A percentile compares a stretch with the other conserved stretches of the same genome.
Evolutionary conservation across 2,797 vertebrate genomes (phyloP).

Genomic region (Intellagama lesueurii): DNA sequence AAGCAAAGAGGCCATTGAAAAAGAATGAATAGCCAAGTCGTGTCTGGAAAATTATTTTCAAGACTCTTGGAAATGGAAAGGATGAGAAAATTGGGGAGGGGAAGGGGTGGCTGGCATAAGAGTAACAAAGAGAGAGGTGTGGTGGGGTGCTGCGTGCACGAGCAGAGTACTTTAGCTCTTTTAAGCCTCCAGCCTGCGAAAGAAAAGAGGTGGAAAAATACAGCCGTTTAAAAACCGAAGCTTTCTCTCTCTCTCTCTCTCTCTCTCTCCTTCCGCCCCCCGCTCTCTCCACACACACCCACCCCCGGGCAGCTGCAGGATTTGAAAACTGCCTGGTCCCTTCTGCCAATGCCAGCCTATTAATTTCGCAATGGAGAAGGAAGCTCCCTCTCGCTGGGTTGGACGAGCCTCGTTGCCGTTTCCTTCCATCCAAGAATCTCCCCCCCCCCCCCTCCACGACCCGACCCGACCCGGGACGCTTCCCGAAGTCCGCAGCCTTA

Average conservation of each 20-base stretch:
- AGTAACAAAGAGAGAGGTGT: conserved; percentile 37
- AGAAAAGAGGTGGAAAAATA: neutral
- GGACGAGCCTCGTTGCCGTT: neutral
- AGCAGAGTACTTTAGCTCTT: accelerated
- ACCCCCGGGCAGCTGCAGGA: conserved; percentile 11
- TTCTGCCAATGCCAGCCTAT: neutral
- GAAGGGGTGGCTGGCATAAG: neutral
- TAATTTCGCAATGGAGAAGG: conserved; percentile 3
- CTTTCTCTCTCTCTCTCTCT: neutral
- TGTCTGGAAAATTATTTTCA: neutral
- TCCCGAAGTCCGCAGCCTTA: neutral
- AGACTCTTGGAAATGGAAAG: conserved; percentile 1
- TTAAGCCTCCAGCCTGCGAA: neutral
- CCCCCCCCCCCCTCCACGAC: neutral
- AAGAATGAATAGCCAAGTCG: neutral
- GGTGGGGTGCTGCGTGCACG: neutral
- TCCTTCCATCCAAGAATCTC: too few relatives aligned
- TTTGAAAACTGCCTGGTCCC: neutral
- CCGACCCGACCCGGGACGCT: neutral
- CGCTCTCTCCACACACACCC: too few relatives aligned
- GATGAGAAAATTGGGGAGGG: conserved; percentile 19
- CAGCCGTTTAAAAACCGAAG: neutral
- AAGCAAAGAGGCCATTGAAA: neutral
- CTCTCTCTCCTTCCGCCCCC: too few relatives aligned
- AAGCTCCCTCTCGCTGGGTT: neutral